A percentile compares a stretch with the other conserved stretches of the same genome.
These are phyloP conservation scores for Barypeithes pellucidus DNA, from an alignment of 2,888 invertebrate genomes.

Conservation along the genomic window DNA sequence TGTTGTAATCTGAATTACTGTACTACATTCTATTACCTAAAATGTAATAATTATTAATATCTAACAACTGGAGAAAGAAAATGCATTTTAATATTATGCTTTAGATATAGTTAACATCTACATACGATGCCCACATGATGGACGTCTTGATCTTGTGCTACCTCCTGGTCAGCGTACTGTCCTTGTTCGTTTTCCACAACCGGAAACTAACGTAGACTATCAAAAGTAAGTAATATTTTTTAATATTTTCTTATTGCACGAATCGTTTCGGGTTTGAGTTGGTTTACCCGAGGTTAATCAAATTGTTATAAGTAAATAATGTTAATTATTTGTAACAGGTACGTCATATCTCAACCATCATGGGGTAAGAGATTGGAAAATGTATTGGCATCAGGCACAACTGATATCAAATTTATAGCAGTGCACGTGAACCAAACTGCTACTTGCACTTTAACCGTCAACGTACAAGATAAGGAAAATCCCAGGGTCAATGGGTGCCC, in stretches of 20 bases:
- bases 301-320: no score
- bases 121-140: conserved; percentile 76
- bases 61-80: background rate
- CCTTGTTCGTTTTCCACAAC: conserved; percentile 72
- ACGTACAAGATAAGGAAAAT: conserved; percentile 74
- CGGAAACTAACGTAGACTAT: conserved; percentile 80
- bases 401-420: conserved; percentile 76
- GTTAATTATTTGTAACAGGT: no score
- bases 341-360: conserved; percentile 75
- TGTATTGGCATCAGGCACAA: conserved; percentile 75
- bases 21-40: no score
- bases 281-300: no score
- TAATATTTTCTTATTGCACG: no score
- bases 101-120: conserved; percentile 72
- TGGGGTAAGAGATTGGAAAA: conserved; percentile 78
- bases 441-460: conserved; percentile 76
- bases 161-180: conserved; percentile 71
- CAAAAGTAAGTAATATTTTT: conserved; percentile 51
- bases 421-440: conserved; percentile 71
- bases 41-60: no score
- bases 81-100: conserved; percentile 40
- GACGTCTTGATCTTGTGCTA: conserved; percentile 75
- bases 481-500: conserved; percentile 77
- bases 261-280: no score
- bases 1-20: no score